A percentile compares a stretch with the other conserved stretches of the same genome.
phyloP scores from a whole-genome alignment of 2,888 invertebrate genomes.

The Meliscaeva auricollis region DNA sequence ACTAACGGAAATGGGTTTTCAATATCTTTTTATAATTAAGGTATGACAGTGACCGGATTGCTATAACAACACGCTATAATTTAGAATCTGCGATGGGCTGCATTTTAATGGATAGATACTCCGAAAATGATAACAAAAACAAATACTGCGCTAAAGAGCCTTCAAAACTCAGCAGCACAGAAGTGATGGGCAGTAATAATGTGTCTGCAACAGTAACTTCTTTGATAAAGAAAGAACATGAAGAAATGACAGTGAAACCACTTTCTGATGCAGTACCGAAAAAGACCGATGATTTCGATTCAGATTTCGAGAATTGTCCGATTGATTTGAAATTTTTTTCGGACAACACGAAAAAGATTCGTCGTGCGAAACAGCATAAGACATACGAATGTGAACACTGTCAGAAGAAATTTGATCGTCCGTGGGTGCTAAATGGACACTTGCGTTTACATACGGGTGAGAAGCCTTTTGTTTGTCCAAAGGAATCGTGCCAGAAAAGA shows the following conservation, averaged over 20 bases:
- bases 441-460: slow-evolving; percentile 89
- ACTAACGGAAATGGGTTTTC: not conserved
- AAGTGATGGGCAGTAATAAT: not conserved
- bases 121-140: slow-evolving; percentile 65
- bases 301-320: slow-evolving; percentile 60
- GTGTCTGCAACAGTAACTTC: not conserved
- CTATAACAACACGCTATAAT: slow-evolving; percentile 79
- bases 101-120: slow-evolving; percentile 78
- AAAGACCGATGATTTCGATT: slow-evolving; percentile 28
- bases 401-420: slow-evolving; percentile 88
- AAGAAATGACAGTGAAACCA: not conserved
- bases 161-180: not conserved
- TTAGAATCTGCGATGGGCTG: slow-evolving; percentile 78
- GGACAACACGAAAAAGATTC: slow-evolving; percentile 64
- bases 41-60: slow-evolving; percentile 80
- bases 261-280: slow-evolving; percentile 38
- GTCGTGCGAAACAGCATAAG: slow-evolving; percentile 77
- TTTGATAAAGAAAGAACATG: not conserved
- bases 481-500: slow-evolving; percentile 86
- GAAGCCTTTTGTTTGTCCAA: slow-evolving; percentile 88
- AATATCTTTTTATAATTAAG: slow-evolving; percentile 53
- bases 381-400: slow-evolving; percentile 83
- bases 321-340: slow-evolving; percentile 64
- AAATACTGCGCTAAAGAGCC: slow-evolving; percentile 60
- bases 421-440: slow-evolving; percentile 89